Percentiles rank a stretch among this genome's conserved stretches.
Conservation (phyloP, 2,113 vertebrate species). For the Dinomys branickii region DNA sequence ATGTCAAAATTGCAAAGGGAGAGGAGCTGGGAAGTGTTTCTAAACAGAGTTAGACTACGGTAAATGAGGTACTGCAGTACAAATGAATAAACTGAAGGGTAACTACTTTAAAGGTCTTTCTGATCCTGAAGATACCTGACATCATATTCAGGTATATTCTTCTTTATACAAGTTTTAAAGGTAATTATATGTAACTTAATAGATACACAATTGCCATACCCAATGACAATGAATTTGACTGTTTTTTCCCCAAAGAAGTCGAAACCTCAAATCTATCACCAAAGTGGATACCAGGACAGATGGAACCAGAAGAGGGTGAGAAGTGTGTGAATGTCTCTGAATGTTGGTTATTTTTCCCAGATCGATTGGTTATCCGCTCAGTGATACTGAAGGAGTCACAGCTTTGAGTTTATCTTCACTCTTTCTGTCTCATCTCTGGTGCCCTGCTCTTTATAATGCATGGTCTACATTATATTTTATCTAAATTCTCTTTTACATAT, state of each 20-base stretch:
- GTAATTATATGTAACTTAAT: constrained; percentile 7
- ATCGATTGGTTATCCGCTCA: neutral
- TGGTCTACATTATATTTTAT: neutral
- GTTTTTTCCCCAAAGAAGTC: constrained; percentile 54
- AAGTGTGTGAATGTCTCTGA: neutral
- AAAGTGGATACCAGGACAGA: neutral
- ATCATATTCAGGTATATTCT: neutral
- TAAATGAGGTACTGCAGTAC: neutral
- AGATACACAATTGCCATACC: neutral
- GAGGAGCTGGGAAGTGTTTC: neutral
- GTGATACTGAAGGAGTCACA: neutral
- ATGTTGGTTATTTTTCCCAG: neutral
- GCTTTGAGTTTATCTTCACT: neutral
- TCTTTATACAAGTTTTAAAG: neutral
- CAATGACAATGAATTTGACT: neutral
- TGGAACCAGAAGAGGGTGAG: constrained; percentile 50
- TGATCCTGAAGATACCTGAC: neutral
- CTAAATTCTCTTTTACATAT: neutral
- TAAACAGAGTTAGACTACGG: neutral
- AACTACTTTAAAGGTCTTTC: neutral
- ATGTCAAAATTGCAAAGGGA: neutral
- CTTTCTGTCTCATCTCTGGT: neutral
- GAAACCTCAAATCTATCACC: neutral
- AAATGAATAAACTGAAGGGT: constrained; percentile 9
- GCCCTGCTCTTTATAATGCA: neutral